Evolutionary conservation across 2,888 invertebrate species (phyloP).

Genomic region (Cheilosia pagana): DNA sequence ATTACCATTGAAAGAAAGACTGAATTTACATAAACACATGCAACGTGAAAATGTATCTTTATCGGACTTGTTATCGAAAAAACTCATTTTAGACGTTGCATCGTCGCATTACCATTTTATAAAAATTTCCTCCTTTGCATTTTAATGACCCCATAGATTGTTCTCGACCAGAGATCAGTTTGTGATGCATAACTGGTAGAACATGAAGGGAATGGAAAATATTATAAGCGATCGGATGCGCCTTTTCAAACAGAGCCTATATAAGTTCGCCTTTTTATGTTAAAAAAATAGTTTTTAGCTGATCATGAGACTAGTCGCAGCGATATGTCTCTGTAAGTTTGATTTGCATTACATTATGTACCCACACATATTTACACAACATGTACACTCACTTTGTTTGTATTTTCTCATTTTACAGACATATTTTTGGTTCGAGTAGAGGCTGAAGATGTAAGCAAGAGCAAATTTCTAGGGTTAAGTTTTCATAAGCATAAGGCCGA

Average conservation of each 20-base stretch:
- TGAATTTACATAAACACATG: too few relatives aligned
- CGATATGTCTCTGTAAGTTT: constrained; percentile 47
- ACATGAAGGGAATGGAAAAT: not conserved
- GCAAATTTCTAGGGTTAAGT: constrained; percentile 33
- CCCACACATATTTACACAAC: too few relatives aligned
- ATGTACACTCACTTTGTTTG: not conserved
- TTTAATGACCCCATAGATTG: constrained; percentile 1
- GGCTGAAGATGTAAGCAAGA: constrained; percentile 48
- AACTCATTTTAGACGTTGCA: not conserved
- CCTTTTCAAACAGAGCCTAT: constrained; percentile 4
- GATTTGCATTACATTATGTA: not conserved
- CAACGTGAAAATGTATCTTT: too few relatives aligned
- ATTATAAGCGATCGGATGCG: not conserved
- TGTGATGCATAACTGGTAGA: not conserved
- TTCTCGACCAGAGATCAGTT: not conserved
- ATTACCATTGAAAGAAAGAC: too few relatives aligned
- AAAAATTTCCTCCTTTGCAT: constrained; percentile 7
- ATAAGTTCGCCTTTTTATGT: constrained; percentile 6
- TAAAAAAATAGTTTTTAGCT: constrained; percentile 25
- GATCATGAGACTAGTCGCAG: constrained; percentile 48
- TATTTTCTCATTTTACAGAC: constrained; percentile 2
- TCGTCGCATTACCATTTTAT: constrained; percentile 32
- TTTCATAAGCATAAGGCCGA: constrained; percentile 9
- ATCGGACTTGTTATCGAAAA: too few relatives aligned
- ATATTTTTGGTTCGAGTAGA: constrained; percentile 22